Base-by-base conservation (phyloP, 2,888 invertebrate genomes). In the Clanis bilineata region DNA sequence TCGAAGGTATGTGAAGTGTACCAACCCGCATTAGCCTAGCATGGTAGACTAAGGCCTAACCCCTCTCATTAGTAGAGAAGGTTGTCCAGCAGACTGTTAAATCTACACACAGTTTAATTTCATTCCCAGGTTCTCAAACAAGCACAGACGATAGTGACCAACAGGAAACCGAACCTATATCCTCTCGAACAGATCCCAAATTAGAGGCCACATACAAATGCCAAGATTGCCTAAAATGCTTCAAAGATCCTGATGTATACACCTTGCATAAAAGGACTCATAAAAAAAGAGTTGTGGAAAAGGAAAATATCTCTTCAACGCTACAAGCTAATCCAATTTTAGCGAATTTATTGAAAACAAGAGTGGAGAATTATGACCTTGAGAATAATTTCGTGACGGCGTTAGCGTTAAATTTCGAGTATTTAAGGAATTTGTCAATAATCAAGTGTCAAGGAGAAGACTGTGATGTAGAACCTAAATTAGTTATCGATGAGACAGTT, bases 221-320 rank as follows among this genome's bases (percentile, higher is more conserved):
- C 21, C 69, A 74, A 1, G 83, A 88, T 56, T 92, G 91, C 57
- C 80, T 85, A 0, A 90, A 86, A 73, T 90, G 87, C 60, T 92
- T 92, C 58, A 92, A 92, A 71, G 91, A 92, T 23, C 91, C 92
- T 0, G 91, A 92, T 38, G 91, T 92, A 0, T 88, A 83, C 18
- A 54, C 84, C 0, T 58, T 92, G 2, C 91, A 92, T 58, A 83
- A 82, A 63, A 63, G 91, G 0, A 71, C 73, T 0, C 92, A 91
- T 51, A 72, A 67, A 21, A 68, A 68, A 58, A 64, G 22, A 67
- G 54, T 55, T 39, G 12, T 44, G n/a, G 83, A 81, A 36, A 88
- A 86, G 36, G 88, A 87, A 47, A 88, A 87, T 47, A 69, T 75
- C 3, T 73, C 82, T 38, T 51, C 73, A 0, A 82, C 67, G 12